Evolutionary conservation across 1,140 invertebrate species (phyloP), one percentile per base, ranked within the genome.

Genomic region (Sminthurides bifidus): DNA sequence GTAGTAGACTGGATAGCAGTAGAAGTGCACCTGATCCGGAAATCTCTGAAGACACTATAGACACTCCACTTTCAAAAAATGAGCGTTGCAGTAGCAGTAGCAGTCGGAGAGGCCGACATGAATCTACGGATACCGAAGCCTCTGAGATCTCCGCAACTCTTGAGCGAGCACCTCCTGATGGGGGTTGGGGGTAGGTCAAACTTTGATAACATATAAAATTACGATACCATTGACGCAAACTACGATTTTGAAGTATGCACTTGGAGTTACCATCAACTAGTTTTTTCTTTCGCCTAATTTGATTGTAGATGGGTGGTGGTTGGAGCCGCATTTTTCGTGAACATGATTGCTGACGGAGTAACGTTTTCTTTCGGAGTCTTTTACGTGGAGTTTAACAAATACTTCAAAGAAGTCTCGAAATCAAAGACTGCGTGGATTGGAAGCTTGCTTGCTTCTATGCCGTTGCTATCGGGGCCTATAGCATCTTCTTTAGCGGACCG

Each of bases 271-370:
- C 5, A 23, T 35, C 29, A 40, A 21, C 24, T 40, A 41, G n/a
- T 21, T 27, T 27, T 52, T 5, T 73, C 74, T 3, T 24, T 52
- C 41, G 24, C 27, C 10, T 52, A 45, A 31, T 43, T 1, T 31
- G 5, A 50, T 37, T 92, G 53, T 77, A 91, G 66, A 74, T 92
- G 50, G 85, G 82, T 69, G 75, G 87, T 69, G 0, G 88, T 93
- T 0, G 68, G 82, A 3, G 80, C 87, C 0, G 84, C 88, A 0
- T 92, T 94, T 65, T 77, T 92, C 71, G 84, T 90, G 46, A 92
- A 92, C 69, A 74, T 93, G 23, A 92, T 94, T 60, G 87, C 89
- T n/a, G 92, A 96, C 70, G 92, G 92, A 0, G 82, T 95, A 10
- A 88, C 87, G 29, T 92, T 93, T 67, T 91, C 89, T 0, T 93